Conservation (phyloP, 2,888 invertebrate genomes). For the Spodoptera exigua region DNA sequence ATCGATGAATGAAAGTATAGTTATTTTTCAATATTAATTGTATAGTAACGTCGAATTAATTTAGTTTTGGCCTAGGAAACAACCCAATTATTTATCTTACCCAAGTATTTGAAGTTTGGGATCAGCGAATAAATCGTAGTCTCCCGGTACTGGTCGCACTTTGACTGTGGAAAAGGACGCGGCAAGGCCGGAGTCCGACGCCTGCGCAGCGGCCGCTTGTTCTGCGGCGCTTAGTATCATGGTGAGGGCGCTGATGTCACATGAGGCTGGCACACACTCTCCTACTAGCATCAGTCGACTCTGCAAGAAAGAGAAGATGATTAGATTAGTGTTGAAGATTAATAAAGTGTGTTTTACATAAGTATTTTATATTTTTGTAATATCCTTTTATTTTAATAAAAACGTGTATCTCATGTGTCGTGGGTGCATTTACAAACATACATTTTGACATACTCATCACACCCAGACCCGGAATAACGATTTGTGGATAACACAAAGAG, state of each 20-base stretch:
- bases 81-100: conserved; percentile 80
- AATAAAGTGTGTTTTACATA: too few relatives aligned
- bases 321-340: neutral
- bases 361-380: too few relatives aligned
- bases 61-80: too few relatives aligned
- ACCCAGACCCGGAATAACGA: too few relatives aligned
- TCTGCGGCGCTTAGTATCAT: conserved; percentile 79
- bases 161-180: conserved; percentile 87
- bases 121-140: conserved; percentile 90
- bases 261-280: conserved; percentile 93
- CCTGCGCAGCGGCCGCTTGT: conserved; percentile 69
- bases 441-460: too few relatives aligned
- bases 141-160: conserved; percentile 92
- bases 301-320: conserved; percentile 74
- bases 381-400: too few relatives aligned
- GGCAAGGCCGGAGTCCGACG: conserved; percentile 74
- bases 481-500: too few relatives aligned
- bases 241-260: conserved; percentile 88
- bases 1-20: too few relatives aligned
- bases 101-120: conserved; percentile 91
- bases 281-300: conserved; percentile 92
- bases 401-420: too few relatives aligned
- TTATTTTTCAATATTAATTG: too few relatives aligned
- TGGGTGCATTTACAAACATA: too few relatives aligned
- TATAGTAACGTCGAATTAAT: too few relatives aligned